phyloP scores from a whole-genome alignment of 2,113 vertebrate species.

The Brachypodius melanocephalos region DNA sequence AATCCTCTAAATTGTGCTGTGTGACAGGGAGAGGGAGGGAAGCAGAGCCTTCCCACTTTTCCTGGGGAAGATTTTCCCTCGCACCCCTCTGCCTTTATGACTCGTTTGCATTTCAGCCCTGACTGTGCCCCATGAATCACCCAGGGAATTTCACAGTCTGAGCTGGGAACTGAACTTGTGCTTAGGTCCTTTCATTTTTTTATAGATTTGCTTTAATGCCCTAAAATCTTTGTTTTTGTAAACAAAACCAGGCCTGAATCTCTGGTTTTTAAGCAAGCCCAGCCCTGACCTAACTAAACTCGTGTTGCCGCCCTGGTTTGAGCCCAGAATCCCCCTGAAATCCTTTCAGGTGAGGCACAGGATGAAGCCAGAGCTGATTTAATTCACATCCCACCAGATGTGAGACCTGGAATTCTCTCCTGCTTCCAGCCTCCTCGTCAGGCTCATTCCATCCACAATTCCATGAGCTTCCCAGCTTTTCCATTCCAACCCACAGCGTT shows the following conservation, averaged over 20 bases:
- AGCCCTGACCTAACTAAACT: background rate
- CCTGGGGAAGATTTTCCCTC: background rate
- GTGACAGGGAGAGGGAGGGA: background rate
- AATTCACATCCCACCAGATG: background rate
- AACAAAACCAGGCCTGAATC: background rate
- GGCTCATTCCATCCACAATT: background rate
- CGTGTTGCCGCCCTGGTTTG: fast-evolving
- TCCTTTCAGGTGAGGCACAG: background rate
- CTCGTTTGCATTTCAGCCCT: background rate
- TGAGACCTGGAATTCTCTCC: background rate
- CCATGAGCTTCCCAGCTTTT: background rate
- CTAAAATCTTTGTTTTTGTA: background rate
- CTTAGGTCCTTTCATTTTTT: background rate
- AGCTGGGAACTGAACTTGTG: background rate
- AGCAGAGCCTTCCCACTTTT: background rate
- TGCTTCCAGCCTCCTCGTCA: background rate
- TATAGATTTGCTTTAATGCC: background rate
- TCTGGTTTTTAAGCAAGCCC: background rate
- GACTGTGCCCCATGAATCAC: background rate
- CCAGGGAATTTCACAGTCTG: background rate
- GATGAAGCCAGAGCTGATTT: background rate
- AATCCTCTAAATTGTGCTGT: background rate
- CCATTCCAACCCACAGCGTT: background rate
- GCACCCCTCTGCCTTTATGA: background rate
- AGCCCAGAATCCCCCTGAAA: background rate